Conservation (phyloP, 1,140 invertebrate genomes). For the Drosophila pandora region DNA sequence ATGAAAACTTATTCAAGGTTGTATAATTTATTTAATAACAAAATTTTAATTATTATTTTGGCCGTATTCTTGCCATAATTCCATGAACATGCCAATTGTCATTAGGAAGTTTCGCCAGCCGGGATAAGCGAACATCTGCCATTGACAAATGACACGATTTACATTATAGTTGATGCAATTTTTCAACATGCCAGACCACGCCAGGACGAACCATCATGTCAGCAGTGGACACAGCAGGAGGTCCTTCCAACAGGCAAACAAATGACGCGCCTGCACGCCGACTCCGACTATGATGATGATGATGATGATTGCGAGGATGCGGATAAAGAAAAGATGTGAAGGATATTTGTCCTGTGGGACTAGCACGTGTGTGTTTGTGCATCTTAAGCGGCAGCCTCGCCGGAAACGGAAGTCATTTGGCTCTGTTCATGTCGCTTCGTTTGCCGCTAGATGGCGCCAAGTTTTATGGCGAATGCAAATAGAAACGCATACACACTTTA, state of each 20-base stretch:
- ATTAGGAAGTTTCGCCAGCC: slow-evolving; percentile 48
- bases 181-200: slow-evolving; percentile 55
- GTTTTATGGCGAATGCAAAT: slow-evolving; percentile 76
- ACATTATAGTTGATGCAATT: slow-evolving; percentile 81
- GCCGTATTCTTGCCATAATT: slow-evolving; percentile 6
- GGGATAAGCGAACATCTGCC: slow-evolving; percentile 63
- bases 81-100: slow-evolving; percentile 60
- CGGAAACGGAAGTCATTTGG: slow-evolving; percentile 80
- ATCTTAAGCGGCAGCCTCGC: slow-evolving; percentile 54
- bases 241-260: slow-evolving; percentile 54
- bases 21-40: background rate
- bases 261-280: slow-evolving; percentile 59
- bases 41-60: background rate
- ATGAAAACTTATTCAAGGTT: background rate
- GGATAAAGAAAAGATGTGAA: background rate
- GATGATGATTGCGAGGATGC: slow-evolving; percentile 44
- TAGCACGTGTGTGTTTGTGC: slow-evolving; percentile 29
- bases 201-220: slow-evolving; percentile 34
- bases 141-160: slow-evolving; percentile 83
- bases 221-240: slow-evolving; percentile 67
- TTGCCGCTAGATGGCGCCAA: slow-evolving; percentile 49
- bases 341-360: background rate
- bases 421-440: slow-evolving; percentile 48
- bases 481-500: slow-evolving; percentile 25
- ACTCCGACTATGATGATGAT: slow-evolving; percentile 42